Percentiles rank a stretch among this genome's conserved stretches.
Conservation (phyloP, 2,888 invertebrate genomes). For the Petrolisthes cinctipes region DNA sequence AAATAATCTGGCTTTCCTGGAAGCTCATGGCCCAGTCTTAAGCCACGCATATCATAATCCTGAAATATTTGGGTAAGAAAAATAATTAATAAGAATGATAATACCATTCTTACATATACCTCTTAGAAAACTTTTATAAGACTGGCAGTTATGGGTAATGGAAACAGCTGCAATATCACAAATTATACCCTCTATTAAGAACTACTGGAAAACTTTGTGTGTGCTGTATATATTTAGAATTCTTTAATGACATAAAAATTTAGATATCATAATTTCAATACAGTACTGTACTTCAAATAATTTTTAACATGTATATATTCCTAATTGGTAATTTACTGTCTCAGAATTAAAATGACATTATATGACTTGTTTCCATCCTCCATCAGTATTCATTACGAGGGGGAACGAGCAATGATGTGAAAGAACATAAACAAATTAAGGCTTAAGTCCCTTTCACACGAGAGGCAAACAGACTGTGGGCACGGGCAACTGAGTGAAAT, state of each 20-base stretch:
- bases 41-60: slow-evolving; percentile 50
- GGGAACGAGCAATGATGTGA: too few relatives aligned
- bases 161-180: too few relatives aligned
- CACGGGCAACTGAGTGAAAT: too few relatives aligned
- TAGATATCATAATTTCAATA: neutral
- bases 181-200: neutral
- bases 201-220: neutral
- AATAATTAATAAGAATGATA: neutral
- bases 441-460: too few relatives aligned
- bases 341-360: neutral
- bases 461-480: too few relatives aligned
- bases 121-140: neutral
- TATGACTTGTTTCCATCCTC: neutral
- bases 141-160: too few relatives aligned
- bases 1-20: slow-evolving; percentile 60
- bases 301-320: neutral
- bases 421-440: too few relatives aligned
- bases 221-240: neutral
- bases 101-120: neutral
- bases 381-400: neutral
- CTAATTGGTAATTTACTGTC: neutral
- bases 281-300: neutral
- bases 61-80: slow-evolving; percentile 37
- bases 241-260: neutral
- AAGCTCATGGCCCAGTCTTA: slow-evolving; percentile 49